Conservation (phyloP, 2,113 vertebrate species). For the Prinia subflava region DNA sequence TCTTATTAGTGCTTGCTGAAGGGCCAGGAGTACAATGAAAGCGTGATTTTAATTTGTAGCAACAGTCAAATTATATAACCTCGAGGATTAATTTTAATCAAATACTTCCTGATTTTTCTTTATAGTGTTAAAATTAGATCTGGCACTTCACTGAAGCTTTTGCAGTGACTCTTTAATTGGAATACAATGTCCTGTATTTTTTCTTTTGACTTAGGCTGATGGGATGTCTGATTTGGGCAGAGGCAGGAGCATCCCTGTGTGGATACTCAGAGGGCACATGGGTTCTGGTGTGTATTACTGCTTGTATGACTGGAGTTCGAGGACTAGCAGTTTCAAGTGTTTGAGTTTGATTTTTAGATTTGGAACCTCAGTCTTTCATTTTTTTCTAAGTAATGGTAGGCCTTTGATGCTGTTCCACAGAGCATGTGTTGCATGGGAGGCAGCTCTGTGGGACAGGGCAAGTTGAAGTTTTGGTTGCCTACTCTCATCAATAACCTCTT, state of each 20-base stretch:
- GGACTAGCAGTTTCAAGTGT: background rate
- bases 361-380: background rate
- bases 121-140: background rate
- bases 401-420: background rate
- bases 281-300: background rate
- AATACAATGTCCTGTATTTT: background rate
- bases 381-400: background rate
- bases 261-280: fast-evolving
- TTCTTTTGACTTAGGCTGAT: background rate
- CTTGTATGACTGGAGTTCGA: background rate
- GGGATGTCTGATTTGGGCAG: background rate
- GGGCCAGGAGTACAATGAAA: background rate
- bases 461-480: background rate
- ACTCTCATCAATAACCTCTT: background rate
- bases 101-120: conserved; percentile 11
- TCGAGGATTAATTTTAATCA: conserved; percentile 35
- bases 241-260: background rate
- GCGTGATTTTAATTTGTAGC: background rate
- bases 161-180: background rate
- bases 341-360: background rate
- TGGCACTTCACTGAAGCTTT: background rate
- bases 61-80: background rate
- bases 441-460: background rate
- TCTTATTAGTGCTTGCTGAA: background rate
- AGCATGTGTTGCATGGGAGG: background rate